A percentile compares a stretch with the other conserved stretches of the same genome.
These are phyloP conservation scores for Dusona sp. DNA, from an alignment of 2,888 invertebrate species.

Conservation along the genomic window DNA sequence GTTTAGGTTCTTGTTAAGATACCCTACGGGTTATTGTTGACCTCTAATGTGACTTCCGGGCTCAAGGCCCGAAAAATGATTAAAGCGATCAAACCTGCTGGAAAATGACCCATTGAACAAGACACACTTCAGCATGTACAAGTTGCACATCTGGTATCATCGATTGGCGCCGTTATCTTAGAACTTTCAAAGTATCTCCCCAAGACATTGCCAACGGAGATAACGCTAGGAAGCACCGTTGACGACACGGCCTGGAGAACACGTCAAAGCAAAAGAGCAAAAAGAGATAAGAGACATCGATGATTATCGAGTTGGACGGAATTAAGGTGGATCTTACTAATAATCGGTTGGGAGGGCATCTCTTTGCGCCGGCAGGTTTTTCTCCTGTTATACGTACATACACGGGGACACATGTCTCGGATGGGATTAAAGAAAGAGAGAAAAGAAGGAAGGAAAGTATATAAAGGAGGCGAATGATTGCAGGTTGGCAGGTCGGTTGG, in stretches of 20 bases:
- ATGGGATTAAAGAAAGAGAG: constrained; percentile 19
- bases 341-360: constrained; percentile 46
- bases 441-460: constrained; percentile 27
- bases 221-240: constrained; percentile 32
- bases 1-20: no score
- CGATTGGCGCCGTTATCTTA: constrained; percentile 11
- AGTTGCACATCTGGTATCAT: neutral
- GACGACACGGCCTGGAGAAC: constrained; percentile 18
- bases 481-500: constrained; percentile 44
- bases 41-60: neutral
- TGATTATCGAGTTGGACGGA: constrained; percentile 55
- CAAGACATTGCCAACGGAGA: neutral
- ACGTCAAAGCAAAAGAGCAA: neutral
- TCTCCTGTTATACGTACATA: constrained; percentile 6
- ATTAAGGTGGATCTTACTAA: constrained; percentile 58
- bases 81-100: neutral
- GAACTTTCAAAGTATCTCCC: neutral
- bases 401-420: constrained; percentile 7
- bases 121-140: neutral
- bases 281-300: neutral
- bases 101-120: neutral
- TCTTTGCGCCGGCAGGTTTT: constrained; percentile 3
- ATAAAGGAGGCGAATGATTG: constrained; percentile 53
- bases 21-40: neutral
- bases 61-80: neutral